Percentiles rank a stretch among this genome's conserved stretches.
phyloP scores from a whole-genome alignment of 2,113 vertebrate species.

The Pionites leucogaster region DNA sequence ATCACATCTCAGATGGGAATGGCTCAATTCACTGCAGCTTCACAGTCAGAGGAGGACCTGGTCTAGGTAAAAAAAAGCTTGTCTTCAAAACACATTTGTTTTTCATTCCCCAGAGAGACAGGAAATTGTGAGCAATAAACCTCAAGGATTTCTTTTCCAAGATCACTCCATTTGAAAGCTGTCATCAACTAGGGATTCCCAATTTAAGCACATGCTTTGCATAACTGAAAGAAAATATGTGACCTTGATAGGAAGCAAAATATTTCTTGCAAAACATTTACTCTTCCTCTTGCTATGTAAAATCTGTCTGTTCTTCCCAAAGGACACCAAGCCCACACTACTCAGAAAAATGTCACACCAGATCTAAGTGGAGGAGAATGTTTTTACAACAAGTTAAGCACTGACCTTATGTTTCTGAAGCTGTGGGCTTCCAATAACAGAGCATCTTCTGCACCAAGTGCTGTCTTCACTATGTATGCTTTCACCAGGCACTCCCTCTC shows the following conservation, averaged over 20 bases:
- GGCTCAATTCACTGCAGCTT: background rate
- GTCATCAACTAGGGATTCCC: background rate
- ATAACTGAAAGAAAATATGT: background rate
- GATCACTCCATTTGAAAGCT: background rate
- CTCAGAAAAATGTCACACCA: background rate
- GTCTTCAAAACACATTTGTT: background rate
- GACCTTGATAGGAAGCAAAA: constrained; percentile 28
- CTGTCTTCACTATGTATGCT: background rate
- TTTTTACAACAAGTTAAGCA: background rate
- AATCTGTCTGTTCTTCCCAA: background rate
- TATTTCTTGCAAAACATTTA: background rate
- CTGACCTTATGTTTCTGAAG: background rate
- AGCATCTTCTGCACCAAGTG: background rate
- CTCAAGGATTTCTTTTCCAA: background rate
- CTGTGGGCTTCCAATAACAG: background rate
- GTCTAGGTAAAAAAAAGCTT: background rate
- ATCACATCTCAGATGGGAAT: fast-evolving
- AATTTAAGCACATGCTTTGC: constrained; percentile 17
- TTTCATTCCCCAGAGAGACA: background rate
- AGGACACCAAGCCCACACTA: background rate
- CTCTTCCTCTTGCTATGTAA: background rate
- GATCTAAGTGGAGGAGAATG: background rate
- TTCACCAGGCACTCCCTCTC: no score
- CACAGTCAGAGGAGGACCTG: background rate
- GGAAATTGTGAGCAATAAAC: constrained; percentile 30